Evolutionary conservation across 2,113 vertebrate species (phyloP).

Genomic region (Mustela lutreola): DNA sequence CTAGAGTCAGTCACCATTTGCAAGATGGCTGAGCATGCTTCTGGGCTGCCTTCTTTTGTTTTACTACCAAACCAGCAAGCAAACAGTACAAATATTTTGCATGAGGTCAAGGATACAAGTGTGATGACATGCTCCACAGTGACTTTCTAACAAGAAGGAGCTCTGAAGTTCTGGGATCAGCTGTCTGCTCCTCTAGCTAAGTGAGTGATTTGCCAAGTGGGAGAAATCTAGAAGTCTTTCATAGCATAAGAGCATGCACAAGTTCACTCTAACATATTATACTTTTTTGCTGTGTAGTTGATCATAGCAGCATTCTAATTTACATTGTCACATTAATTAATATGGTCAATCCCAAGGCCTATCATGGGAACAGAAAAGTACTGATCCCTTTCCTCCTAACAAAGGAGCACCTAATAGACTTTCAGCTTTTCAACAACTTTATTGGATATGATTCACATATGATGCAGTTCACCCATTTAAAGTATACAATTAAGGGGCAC

Average conservation of each 20-base stretch:
- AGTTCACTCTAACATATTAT: background rate
- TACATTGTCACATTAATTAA: background rate
- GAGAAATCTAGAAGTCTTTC: background rate
- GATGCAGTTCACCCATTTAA: background rate
- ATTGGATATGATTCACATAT: background rate
- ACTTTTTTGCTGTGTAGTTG: background rate
- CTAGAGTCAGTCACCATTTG: background rate
- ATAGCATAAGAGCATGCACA: background rate
- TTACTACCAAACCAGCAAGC: slow-evolving; percentile 14
- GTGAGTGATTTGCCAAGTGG: background rate
- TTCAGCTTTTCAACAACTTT: background rate
- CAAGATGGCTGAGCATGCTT: background rate
- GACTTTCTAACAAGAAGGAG: background rate
- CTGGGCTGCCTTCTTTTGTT: background rate
- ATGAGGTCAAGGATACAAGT: background rate
- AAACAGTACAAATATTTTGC: background rate
- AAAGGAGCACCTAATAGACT: background rate
- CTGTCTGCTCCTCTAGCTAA: background rate
- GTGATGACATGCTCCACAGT: background rate
- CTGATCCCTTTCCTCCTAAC: background rate
- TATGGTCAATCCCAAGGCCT: background rate
- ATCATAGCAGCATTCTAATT: background rate
- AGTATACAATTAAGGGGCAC: background rate
- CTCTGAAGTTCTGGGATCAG: background rate
- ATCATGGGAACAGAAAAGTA: background rate